Percentiles rank a stretch among this genome's conserved stretches.
Evolutionary conservation across 2,797 vertebrate genomes (phyloP).

Genomic region (Gymnopithys bicolor): DNA sequence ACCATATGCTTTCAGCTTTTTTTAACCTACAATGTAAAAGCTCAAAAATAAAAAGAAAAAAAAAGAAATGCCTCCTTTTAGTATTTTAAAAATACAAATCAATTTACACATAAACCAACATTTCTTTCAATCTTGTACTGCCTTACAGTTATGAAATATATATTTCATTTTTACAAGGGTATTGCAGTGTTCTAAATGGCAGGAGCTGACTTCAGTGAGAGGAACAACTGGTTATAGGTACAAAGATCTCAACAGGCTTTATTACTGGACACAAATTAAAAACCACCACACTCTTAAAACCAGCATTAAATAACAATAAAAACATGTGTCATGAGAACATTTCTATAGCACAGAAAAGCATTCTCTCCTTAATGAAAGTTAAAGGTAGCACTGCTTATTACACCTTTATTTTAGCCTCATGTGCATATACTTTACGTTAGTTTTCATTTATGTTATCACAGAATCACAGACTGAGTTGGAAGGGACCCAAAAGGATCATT

Average conservation of each 20-base stretch:
- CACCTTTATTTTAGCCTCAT: background rate
- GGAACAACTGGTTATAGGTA: background rate
- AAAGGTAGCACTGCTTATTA: background rate
- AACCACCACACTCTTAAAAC: conserved; percentile 1
- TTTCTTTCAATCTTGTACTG: background rate
- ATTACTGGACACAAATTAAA: conserved; percentile 35
- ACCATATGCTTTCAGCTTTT: conserved; percentile 66
- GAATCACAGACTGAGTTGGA: no score
- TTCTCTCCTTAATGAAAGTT: background rate
- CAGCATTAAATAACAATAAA: conserved; percentile 33
- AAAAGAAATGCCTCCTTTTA: background rate
- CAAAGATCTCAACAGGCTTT: conserved; percentile 22
- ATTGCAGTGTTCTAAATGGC: background rate
- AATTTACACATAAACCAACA: background rate
- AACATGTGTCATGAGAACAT: background rate
- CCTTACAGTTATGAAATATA: background rate
- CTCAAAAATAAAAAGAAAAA: background rate
- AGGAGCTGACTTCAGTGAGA: conserved; percentile 6
- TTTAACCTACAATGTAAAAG: conserved; percentile 16
- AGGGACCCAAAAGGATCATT: no score
- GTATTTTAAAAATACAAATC: conserved; percentile 1
- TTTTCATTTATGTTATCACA: background rate
- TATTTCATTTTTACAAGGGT: conserved; percentile 13
- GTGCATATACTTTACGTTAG: accelerated
- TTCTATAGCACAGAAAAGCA: background rate